phyloP scores from a whole-genome alignment of 92 coral and sea anemone species.

The Chrysogorgia sp. region DNA sequence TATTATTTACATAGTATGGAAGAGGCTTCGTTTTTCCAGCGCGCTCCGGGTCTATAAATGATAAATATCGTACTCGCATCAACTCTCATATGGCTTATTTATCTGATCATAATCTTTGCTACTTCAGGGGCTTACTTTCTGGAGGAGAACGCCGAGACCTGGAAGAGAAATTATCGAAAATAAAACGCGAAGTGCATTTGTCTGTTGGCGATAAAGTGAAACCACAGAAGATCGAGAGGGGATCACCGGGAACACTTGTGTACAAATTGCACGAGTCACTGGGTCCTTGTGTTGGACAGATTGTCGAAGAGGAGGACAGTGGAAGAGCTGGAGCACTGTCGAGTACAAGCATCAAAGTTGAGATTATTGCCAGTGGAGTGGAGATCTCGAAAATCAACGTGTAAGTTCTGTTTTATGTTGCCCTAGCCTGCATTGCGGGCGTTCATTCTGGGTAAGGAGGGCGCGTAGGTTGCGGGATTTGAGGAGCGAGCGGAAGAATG shows the following conservation, averaged over 20 bases:
- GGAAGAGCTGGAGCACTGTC: conserved; percentile 63
- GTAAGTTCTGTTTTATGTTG: too few relatives aligned
- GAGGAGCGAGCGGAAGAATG: too few relatives aligned
- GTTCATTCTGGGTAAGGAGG: too few relatives aligned
- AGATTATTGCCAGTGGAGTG: conserved; percentile 34
- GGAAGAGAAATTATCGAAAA: conserved; percentile 78
- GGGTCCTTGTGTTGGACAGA: conserved; percentile 79
- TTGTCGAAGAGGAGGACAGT: conserved; percentile 68
- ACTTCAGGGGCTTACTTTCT: conserved; percentile 81
- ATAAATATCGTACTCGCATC: too few relatives aligned
- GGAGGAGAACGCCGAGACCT: conserved; percentile 85
- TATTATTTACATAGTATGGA: too few relatives aligned
- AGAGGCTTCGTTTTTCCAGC: too few relatives aligned
- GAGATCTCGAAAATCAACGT: conserved; percentile 7
- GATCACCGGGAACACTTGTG: conserved; percentile 89
- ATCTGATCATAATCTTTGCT: neutral
- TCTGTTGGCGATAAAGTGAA: conserved; percentile 78
- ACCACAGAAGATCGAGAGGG: conserved; percentile 77
- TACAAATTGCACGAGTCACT: conserved; percentile 69
- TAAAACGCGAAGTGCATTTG: conserved; percentile 65
- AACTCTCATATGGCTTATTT: too few relatives aligned
- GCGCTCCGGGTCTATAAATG: too few relatives aligned
- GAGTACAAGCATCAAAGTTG: conserved; percentile 76
- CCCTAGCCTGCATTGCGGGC: neutral
- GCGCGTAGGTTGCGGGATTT: too few relatives aligned